phyloP scores from a whole-genome alignment of 92 coral and sea anemone genomes.

The Hydrozoanthus gracilis region DNA sequence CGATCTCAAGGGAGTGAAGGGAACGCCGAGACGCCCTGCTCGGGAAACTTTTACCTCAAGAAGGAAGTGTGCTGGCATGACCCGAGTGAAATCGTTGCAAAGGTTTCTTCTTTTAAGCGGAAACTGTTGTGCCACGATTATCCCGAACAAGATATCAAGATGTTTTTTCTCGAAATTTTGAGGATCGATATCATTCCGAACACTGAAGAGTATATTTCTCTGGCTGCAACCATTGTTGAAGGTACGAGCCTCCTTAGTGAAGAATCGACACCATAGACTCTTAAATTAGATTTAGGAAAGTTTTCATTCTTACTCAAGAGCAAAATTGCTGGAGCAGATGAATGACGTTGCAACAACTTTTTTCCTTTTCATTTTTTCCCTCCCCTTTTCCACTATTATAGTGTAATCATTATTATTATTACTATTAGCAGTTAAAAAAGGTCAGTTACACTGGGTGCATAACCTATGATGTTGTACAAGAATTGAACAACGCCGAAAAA shows the following conservation, averaged over 20 bases:
- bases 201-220: slow-evolving; percentile 79
- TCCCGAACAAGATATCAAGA: slow-evolving; percentile 24
- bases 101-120: slow-evolving; percentile 50
- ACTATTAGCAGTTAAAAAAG: too few species aligned
- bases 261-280: neutral
- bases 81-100: slow-evolving; percentile 68
- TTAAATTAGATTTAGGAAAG: too few species aligned
- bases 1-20: neutral
- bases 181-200: slow-evolving; percentile 79
- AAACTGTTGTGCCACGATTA: slow-evolving; percentile 65
- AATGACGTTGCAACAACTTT: too few species aligned
- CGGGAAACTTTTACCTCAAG: slow-evolving; percentile 60
- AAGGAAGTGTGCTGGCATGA: slow-evolving; percentile 92
- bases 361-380: too few species aligned
- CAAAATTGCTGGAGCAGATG: too few species aligned
- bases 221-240: slow-evolving; percentile 75
- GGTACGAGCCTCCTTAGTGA: neutral
- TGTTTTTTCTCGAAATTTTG: slow-evolving; percentile 65
- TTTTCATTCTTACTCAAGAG: too few species aligned
- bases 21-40: neutral
- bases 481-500: too few species aligned
- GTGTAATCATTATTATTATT: too few species aligned
- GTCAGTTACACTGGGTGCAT: too few species aligned
- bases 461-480: too few species aligned
- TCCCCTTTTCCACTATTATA: too few species aligned